phyloP scores from a whole-genome alignment of 2,113 vertebrate genomes.

The Mellivora capensis region DNA sequence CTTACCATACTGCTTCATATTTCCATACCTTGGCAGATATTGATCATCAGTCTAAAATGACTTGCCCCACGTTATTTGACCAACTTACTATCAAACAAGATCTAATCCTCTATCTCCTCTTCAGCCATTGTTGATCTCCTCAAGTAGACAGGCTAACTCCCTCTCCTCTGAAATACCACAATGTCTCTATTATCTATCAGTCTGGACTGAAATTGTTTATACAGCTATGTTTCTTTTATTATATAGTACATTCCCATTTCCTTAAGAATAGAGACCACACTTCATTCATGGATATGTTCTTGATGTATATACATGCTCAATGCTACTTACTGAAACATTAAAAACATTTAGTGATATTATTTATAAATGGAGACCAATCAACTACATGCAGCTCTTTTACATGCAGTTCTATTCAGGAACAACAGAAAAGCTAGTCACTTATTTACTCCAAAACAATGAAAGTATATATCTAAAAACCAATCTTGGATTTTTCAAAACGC shows the following conservation, averaged over 20 bases:
- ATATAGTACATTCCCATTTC: not conserved
- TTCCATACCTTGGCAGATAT: not conserved
- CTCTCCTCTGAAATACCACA: not conserved
- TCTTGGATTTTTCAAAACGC: not conserved
- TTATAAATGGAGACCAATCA: not conserved
- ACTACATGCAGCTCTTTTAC: not conserved
- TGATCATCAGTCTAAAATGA: not conserved
- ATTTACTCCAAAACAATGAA: conserved; percentile 3
- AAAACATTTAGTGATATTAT: not conserved
- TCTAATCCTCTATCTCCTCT: not conserved
- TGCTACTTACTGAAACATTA: not conserved
- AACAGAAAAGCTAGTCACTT: not conserved
- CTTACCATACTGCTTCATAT: not conserved
- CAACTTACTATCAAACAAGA: not conserved
- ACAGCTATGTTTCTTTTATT: not conserved
- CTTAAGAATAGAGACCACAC: not conserved
- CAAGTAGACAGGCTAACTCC: not conserved
- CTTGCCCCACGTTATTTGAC: not conserved
- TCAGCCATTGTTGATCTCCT: not conserved
- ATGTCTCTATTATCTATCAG: not conserved
- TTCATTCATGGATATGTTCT: not conserved
- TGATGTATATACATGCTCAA: not conserved
- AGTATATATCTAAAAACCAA: not conserved
- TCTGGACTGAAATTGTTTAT: not conserved
- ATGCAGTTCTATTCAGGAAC: not conserved